Evolutionary conservation across 2,888 invertebrate genomes (phyloP).

Genomic region (Chorisops tibialis): DNA sequence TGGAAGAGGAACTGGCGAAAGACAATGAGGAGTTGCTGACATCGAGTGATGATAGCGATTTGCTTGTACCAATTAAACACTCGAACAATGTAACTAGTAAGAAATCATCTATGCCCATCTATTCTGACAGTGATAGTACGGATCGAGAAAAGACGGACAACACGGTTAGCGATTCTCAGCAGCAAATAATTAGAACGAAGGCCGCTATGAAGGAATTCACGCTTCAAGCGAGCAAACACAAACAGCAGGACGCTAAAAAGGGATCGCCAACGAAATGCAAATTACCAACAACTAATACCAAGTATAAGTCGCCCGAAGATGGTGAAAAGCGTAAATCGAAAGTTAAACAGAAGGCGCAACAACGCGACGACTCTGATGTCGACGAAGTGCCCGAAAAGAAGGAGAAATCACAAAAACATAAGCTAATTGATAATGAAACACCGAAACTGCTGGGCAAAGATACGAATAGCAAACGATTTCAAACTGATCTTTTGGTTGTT

Average conservation of each 20-base stretch:
- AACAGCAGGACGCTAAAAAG: slow-evolving; percentile 20
- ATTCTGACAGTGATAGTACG: slow-evolving; percentile 70
- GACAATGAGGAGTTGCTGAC: slow-evolving; percentile 59
- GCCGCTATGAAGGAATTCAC: slow-evolving; percentile 83
- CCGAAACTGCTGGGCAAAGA: slow-evolving; percentile 6
- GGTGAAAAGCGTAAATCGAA: slow-evolving; percentile 7
- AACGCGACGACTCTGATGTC: background rate
- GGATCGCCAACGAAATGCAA: background rate
- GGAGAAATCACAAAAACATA: slow-evolving; percentile 15
- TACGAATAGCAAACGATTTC: slow-evolving; percentile 53
- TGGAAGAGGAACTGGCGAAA: slow-evolving; percentile 68
- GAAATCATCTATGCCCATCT: slow-evolving; percentile 69
- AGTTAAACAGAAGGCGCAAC: background rate
- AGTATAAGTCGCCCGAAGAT: slow-evolving; percentile 4
- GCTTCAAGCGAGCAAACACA: slow-evolving; percentile 47
- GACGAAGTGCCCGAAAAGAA: slow-evolving; percentile 14
- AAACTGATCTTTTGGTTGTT: slow-evolving; percentile 76
- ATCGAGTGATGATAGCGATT: slow-evolving; percentile 84
- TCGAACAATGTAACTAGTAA: slow-evolving; percentile 49
- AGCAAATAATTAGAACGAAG: slow-evolving; percentile 69
- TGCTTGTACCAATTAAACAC: slow-evolving; percentile 61
- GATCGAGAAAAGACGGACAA: slow-evolving; percentile 59
- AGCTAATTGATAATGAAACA: slow-evolving; percentile 2
- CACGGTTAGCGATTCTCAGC: slow-evolving; percentile 65
- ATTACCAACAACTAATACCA: background rate